These are phyloP conservation scores for Carpatolechia fugitivella DNA, from an alignment of 2,888 invertebrate species.

Conservation along the genomic window DNA sequence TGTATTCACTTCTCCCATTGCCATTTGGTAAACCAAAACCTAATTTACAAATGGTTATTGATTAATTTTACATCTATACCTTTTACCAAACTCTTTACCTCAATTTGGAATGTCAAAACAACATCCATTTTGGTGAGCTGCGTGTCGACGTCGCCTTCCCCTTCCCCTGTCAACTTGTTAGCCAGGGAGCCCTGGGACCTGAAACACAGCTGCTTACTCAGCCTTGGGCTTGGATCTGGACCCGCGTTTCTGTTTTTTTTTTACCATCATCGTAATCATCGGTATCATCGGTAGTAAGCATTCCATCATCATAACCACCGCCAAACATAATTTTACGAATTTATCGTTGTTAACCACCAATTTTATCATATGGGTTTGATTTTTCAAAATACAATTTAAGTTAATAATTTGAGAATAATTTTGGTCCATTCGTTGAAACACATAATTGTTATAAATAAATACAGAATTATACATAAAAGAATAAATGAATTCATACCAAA, in stretches of 20 bases:
- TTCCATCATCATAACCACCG: constrained; percentile 31
- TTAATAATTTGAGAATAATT: neutral
- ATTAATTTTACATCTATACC: neutral
- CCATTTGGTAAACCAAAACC: too few species aligned
- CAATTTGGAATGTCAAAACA: constrained; percentile 96
- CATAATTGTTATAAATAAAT: neutral
- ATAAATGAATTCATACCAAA: neutral
- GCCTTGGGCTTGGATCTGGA: constrained; percentile 78
- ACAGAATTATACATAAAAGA: neutral
- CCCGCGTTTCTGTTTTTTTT: constrained; percentile 52
- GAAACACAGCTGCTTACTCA: constrained; percentile 82
- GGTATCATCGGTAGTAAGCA: constrained; percentile 44
- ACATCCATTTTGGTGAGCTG: constrained; percentile 99
- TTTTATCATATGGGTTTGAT: neutral
- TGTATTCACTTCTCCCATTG: too few species aligned
- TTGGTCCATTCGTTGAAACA: neutral
- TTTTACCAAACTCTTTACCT: constrained; percentile 80
- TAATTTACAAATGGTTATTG: too few species aligned
- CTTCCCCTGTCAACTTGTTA: constrained; percentile 94
- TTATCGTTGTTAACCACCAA: neutral
- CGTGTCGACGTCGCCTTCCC: constrained; percentile 96
- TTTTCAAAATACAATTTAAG: neutral
- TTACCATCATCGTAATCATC: constrained; percentile 29
- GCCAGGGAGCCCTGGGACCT: constrained; percentile 95
- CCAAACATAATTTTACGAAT: neutral